Evolutionary conservation across 2,888 invertebrate species (phyloP).

Genomic region (Acleris sparsana): DNA sequence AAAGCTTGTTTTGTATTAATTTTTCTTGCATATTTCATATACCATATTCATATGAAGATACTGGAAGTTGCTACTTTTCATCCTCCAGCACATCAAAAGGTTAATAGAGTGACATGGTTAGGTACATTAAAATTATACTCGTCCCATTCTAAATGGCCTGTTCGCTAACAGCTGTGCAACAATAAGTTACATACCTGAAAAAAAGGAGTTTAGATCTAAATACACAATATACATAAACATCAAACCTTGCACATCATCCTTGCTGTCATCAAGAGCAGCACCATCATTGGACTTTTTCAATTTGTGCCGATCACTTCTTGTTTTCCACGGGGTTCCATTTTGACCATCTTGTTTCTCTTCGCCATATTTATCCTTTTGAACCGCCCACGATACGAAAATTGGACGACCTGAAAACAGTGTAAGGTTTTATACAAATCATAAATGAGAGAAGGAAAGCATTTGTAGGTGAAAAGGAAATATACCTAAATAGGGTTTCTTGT

Average conservation of each 20-base stretch:
- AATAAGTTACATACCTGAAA: no score
- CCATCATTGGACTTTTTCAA: slow-evolving; percentile 40
- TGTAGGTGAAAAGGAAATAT: slow-evolving; percentile 41
- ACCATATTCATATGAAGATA: no score
- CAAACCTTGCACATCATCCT: slow-evolving; percentile 25
- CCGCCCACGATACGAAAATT: slow-evolving; percentile 92
- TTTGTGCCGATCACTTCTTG: background rate
- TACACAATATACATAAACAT: background rate
- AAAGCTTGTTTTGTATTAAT: no score
- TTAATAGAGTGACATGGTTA: no score
- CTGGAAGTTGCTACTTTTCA: no score
- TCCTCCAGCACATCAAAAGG: no score
- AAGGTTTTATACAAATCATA: background rate
- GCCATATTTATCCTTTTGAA: slow-evolving; percentile 89
- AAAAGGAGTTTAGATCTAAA: no score
- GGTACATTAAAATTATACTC: no score
- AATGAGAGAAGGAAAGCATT: background rate
- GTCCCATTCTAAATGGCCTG: no score
- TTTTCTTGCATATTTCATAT: no score
- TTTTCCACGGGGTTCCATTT: slow-evolving; percentile 40
- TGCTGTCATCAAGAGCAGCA: slow-evolving; percentile 41
- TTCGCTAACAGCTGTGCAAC: no score
- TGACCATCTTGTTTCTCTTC: slow-evolving; percentile 47
- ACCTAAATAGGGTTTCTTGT: slow-evolving; percentile 86
- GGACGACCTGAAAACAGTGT: slow-evolving; percentile 76